Evolutionary conservation across 1,140 invertebrate genomes (phyloP).

Genomic region (Listronotus bonariensis): DNA sequence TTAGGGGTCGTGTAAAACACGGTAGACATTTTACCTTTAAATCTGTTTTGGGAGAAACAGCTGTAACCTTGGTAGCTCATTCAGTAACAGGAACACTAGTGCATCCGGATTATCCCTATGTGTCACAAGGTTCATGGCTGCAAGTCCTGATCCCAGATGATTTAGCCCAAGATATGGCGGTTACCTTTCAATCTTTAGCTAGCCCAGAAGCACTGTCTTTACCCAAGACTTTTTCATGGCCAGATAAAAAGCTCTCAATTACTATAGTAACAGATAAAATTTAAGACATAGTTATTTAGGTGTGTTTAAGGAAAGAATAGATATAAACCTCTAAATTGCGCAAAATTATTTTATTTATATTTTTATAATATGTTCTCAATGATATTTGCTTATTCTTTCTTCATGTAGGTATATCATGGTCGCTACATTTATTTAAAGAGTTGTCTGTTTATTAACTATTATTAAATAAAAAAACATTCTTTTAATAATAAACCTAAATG

Average conservation of each 20-base stretch:
- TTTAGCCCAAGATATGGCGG: slow-evolving; percentile 55
- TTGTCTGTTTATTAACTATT: no score
- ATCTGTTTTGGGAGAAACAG: slow-evolving; percentile 71
- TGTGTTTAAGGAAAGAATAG: no score
- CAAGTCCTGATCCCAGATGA: slow-evolving; percentile 65
- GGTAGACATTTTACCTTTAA: slow-evolving; percentile 91
- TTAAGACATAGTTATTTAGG: background rate
- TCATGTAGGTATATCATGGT: no score
- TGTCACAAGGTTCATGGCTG: slow-evolving; percentile 75
- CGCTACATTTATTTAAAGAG: no score
- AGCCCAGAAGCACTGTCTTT: slow-evolving; percentile 51
- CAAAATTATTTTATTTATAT: no score
- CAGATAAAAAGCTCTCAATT: slow-evolving; percentile 51
- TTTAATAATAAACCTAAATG: no score
- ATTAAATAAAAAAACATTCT: no score
- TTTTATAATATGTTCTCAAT: no score
- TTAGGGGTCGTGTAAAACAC: slow-evolving; percentile 79
- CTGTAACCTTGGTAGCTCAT: slow-evolving; percentile 78
- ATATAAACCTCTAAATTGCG: no score
- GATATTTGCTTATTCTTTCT: no score
- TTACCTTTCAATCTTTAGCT: slow-evolving; percentile 53
- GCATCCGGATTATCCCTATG: slow-evolving; percentile 72
- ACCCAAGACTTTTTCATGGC: slow-evolving; percentile 55
- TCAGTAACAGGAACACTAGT: slow-evolving; percentile 78
- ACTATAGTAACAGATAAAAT: slow-evolving; percentile 55